Percentiles rank a stretch among this genome's conserved stretches.
Conservation (phyloP, 2,113 vertebrate genomes). For the Megalops atlanticus region DNA sequence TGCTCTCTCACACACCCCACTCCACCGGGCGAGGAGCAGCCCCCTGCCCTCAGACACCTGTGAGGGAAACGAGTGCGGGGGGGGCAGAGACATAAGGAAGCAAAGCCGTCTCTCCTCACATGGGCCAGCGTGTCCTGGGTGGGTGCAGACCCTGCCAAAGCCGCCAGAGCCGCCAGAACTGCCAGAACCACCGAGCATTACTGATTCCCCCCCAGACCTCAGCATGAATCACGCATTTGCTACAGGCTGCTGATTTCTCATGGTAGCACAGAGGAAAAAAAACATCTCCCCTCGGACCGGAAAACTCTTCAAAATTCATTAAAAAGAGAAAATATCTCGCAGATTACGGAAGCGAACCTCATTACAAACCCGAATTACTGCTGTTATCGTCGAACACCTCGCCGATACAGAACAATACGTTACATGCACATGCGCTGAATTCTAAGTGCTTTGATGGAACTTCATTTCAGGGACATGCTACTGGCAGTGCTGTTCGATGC, state of each 20-base stretch:
- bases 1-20: no score
- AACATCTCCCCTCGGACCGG: not conserved
- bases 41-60: no score
- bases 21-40: no score
- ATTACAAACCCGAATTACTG: not conserved
- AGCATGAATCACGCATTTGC: not conserved
- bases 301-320: not conserved
- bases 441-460: not conserved
- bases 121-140: not conserved
- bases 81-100: no score
- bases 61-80: no score
- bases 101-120: no score
- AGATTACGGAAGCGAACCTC: not conserved
- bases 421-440: not conserved
- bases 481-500: no score
- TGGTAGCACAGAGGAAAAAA: not conserved
- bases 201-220: not conserved
- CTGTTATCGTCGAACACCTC: not conserved
- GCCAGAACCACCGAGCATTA: no score
- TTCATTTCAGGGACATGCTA: not conserved
- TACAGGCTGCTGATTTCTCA: not conserved
- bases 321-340: not conserved
- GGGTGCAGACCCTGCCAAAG: not conserved
- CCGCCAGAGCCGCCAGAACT: no score
- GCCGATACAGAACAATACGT: not conserved